phyloP scores from a whole-genome alignment of 2,888 invertebrate genomes.

The Rhimphoctona megacephalus region DNA sequence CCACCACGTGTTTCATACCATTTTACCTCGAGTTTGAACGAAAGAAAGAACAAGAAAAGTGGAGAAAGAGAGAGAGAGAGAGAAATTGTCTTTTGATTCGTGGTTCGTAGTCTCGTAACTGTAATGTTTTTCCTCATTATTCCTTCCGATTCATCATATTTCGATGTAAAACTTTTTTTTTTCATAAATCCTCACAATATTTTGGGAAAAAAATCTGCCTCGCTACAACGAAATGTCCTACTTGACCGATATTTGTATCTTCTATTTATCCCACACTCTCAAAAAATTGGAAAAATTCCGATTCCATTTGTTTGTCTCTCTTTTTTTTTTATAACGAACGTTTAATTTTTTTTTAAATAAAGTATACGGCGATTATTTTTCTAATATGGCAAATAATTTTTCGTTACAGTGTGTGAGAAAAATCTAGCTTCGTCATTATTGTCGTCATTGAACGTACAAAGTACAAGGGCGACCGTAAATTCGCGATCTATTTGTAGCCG shows the following conservation, averaged over 20 bases:
- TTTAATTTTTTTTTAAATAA: background rate
- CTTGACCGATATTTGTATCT: background rate
- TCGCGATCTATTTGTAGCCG: background rate
- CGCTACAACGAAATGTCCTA: background rate
- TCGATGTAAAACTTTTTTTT: background rate
- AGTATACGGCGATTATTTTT: background rate
- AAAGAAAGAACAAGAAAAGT: background rate
- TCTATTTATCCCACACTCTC: background rate
- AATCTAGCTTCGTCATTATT: background rate
- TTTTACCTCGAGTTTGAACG: conserved; percentile 21
- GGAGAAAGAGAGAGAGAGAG: background rate
- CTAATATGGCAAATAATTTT: background rate
- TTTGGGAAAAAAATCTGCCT: background rate
- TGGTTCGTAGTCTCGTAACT: background rate
- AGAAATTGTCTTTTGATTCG: background rate
- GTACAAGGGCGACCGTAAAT: conserved; percentile 8
- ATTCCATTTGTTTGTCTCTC: background rate
- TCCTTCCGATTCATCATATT: background rate
- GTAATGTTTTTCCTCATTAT: background rate
- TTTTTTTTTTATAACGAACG: background rate
- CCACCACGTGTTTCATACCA: conserved; percentile 46
- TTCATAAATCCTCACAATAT: background rate
- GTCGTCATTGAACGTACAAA: conserved; percentile 5
- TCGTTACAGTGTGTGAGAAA: background rate
- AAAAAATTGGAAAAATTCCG: background rate